Evolutionary conservation across 1,140 invertebrate species (phyloP), one percentile per base, ranked within the genome.

Genomic region (Leguminivora glycinivorella): DNA sequence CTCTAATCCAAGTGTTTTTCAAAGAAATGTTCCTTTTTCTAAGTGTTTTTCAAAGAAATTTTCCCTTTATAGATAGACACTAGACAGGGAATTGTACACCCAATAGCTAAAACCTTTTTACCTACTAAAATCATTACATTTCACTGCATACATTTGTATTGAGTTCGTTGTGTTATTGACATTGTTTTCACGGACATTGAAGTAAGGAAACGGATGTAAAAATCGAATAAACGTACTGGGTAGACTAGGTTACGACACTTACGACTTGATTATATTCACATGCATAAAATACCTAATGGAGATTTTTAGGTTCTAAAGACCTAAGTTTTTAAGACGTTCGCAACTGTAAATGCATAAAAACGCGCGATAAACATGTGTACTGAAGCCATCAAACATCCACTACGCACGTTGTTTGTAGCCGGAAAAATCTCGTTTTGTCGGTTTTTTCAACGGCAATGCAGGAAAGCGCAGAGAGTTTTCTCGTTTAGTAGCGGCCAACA

Each of bases 401-500:
- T 22, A 10, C 47, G 47, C 19, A 52, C 17, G 47, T 22, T 19
- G 43, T 52, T 17, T 52, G 7, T 22, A 52, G 47, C 47, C 47
- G 19, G 19, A 52, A 52, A 52, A 52, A 52, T 22, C 47, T 22
- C 17, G 43, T 22, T 19, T 52, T 52, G 40, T 52, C 19, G 47
- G 47, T 2, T 22, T 52, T 52, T 52, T 19, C 7, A 5, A 22
- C 47, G 9, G 9, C 47, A 52, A 52, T 52, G 47, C 19, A 52
- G 58, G 29, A 63, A 63, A 63, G 34, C 22, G 1, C 31, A 17
- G 14, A 29, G 26, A 63, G 25, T 63, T 63, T 63, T 63, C 26
- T 26, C 25, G 26, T 19, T 63, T 29, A 63, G 14, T n/a, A n/a
- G 58, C 58, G 58, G 70, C 72, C 66, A 69, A 69, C 66, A 40